These are phyloP conservation scores for Aphelinus atriplicis DNA, from an alignment of 1,140 invertebrate genomes.

Conservation along the genomic window DNA sequence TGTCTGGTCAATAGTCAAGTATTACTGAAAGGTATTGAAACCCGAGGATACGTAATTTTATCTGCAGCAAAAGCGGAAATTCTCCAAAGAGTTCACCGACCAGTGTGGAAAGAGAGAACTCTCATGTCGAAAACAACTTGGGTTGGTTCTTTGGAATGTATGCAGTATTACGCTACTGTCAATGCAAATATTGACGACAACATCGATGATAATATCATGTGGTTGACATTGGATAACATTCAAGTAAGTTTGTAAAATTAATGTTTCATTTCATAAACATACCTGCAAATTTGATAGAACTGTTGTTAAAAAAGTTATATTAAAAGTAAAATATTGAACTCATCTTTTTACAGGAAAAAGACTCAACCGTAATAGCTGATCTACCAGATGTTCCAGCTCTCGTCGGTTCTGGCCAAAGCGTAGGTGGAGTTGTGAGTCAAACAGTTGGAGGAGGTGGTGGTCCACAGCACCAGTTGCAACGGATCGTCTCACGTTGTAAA, in stretches of 20 bases:
- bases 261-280: no score
- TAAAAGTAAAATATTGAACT: not conserved
- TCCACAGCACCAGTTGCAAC: slow-evolving; percentile 78
- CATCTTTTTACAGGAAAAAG: slow-evolving; percentile 71
- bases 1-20: slow-evolving; percentile 96
- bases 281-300: no score
- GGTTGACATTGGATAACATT: slow-evolving; percentile 93
- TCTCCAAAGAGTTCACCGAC: slow-evolving; percentile 87
- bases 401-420: slow-evolving; percentile 93
- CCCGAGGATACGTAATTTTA: slow-evolving; percentile 95
- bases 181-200: slow-evolving; percentile 82
- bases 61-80: slow-evolving; percentile 96
- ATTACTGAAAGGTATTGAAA: slow-evolving; percentile 94
- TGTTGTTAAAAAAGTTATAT: not conserved
- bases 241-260: slow-evolving; percentile 61
- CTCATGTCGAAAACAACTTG: slow-evolving; percentile 94
- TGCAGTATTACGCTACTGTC: slow-evolving; percentile 99
- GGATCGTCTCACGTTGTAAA: slow-evolving; percentile 95
- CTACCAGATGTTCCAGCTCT: slow-evolving; percentile 87
- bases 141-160: slow-evolving; percentile 93
- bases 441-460: slow-evolving; percentile 86
- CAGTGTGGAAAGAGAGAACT: slow-evolving; percentile 89
- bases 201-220: slow-evolving; percentile 90
- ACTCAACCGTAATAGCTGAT: slow-evolving; percentile 78
- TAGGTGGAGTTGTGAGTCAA: slow-evolving; percentile 94